These are phyloP conservation scores for Cyclophora albipunctata DNA, from an alignment of 2,888 invertebrate species.

Conservation along the genomic window DNA sequence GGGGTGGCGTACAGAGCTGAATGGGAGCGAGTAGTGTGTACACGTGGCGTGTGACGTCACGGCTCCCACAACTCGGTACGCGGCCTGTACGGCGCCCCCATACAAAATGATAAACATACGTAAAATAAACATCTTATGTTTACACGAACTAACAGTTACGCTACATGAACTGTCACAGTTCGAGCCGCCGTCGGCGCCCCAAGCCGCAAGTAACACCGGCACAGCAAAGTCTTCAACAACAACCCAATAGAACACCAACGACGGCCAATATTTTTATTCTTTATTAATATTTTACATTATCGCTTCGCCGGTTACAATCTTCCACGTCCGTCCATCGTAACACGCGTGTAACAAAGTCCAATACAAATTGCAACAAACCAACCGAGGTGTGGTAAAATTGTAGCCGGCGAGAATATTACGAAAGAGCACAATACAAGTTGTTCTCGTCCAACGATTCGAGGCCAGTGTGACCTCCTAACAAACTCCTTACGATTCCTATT, in stretches of 20 bases:
- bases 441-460: slow-evolving; percentile 38
- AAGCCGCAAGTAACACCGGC: background rate
- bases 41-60: background rate
- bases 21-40: slow-evolving; percentile 5
- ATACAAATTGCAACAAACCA: too few relatives aligned
- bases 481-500: slow-evolving; percentile 10
- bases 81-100: slow-evolving; percentile 17
- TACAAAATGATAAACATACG: slow-evolving; percentile 55
- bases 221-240: background rate
- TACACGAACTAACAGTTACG: slow-evolving; percentile 72
- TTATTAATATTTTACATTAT: too few relatives aligned
- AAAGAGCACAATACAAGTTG: slow-evolving; percentile 42
- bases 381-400: too few relatives aligned
- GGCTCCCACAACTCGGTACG: slow-evolving; percentile 3
- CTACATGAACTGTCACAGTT: slow-evolving; percentile 63
- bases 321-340: background rate
- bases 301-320: too few relatives aligned
- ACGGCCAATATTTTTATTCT: background rate
- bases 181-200: slow-evolving; percentile 3
- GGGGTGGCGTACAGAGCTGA: slow-evolving; percentile 28
- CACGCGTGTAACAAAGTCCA: too few relatives aligned
- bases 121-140: slow-evolving; percentile 71
- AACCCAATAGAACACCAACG: too few relatives aligned
- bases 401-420: slow-evolving; percentile 14
- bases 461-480: slow-evolving; percentile 26